Percentiles rank a stretch among this genome's conserved stretches.
phyloP scores from a whole-genome alignment of 2,888 invertebrate genomes.

The Macrosoma leucophasiata region DNA sequence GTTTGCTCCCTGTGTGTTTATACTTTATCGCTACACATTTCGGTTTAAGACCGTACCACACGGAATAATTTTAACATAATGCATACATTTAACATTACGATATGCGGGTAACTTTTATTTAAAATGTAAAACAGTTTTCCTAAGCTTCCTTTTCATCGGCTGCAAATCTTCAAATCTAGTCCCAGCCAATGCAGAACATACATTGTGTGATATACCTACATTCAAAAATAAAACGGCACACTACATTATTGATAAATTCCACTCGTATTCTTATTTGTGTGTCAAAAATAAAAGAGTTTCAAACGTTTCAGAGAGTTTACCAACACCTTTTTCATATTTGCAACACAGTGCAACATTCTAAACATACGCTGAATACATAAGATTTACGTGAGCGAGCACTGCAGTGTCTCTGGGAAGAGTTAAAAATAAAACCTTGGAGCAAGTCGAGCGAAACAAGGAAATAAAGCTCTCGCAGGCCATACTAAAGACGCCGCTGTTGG shows the following conservation, averaged over 20 bases:
- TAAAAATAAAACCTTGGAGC: constrained; percentile 33
- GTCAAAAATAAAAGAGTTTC: constrained; percentile 1
- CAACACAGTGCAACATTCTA: constrained; percentile 28
- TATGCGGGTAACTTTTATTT: too few relatives aligned
- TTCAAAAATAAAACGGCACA: constrained; percentile 9
- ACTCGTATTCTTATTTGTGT: too few relatives aligned
- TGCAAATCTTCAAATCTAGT: neutral
- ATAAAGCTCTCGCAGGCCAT: constrained; percentile 35
- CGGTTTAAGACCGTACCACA: too few relatives aligned
- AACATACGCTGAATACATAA: constrained; percentile 36
- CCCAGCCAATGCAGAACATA: neutral
- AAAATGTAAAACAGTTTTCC: neutral
- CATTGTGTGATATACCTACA: neutral
- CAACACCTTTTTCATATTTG: constrained; percentile 38
- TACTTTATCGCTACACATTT: too few relatives aligned
- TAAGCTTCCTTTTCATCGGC: neutral
- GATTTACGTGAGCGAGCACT: constrained; percentile 28
- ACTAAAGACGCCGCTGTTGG: constrained; percentile 42
- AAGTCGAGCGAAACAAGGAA: constrained; percentile 38
- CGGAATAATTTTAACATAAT: too few relatives aligned
- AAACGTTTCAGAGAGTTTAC: neutral
- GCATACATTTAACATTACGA: too few relatives aligned
- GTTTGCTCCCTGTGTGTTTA: constrained; percentile 30
- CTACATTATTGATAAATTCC: constrained; percentile 10
- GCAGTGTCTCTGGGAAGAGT: constrained; percentile 25